Conservation (phyloP, 2,888 invertebrate species). For the Eucera pruinosa region DNA sequence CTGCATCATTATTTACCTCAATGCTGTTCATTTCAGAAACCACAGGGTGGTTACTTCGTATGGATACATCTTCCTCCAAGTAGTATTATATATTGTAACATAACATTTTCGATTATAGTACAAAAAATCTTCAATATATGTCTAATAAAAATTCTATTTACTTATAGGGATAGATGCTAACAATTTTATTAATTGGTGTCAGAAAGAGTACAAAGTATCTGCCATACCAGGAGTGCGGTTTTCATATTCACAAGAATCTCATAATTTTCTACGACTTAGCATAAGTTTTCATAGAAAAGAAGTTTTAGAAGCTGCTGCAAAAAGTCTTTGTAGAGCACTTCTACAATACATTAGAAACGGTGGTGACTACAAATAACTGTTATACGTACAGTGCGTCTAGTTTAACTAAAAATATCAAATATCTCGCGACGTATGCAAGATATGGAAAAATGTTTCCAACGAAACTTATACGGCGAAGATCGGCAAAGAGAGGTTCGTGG, state of each 20-base stretch:
- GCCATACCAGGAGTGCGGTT: conserved; percentile 85
- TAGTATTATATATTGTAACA: conserved; percentile 38
- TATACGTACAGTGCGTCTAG: no score
- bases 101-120: not conserved
- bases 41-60: conserved; percentile 87
- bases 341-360: conserved; percentile 73
- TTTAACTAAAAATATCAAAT: no score
- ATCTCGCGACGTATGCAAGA: no score
- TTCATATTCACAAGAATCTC: conserved; percentile 79
- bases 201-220: conserved; percentile 83
- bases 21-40: conserved; percentile 83
- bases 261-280: conserved; percentile 85
- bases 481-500: no score
- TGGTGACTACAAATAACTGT: not conserved
- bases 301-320: conserved; percentile 80
- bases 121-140: not conserved
- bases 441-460: no score
- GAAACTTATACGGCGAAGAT: no score
- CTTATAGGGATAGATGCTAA: conserved; percentile 78
- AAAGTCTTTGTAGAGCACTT: conserved; percentile 82
- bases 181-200: conserved; percentile 83
- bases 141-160: conserved; percentile 18
- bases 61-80: conserved; percentile 86
- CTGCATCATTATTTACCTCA: conserved; percentile 84
- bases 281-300: conserved; percentile 85